These are phyloP conservation scores for Mizuhopecten yessoensis DNA, from an alignment of 1,140 invertebrate species.

Conservation along the genomic window DNA sequence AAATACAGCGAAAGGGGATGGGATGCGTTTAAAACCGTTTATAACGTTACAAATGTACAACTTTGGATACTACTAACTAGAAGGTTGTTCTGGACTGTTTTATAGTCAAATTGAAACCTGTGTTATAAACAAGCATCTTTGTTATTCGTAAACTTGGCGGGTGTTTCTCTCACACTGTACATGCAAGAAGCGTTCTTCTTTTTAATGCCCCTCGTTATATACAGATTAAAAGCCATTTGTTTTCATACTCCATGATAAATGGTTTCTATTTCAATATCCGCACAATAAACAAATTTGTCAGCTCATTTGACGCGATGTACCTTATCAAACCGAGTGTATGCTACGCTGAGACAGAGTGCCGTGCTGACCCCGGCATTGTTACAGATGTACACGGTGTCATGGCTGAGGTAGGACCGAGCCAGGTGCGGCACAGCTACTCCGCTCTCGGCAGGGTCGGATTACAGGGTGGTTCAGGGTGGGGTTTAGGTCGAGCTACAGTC, in stretches of 20 bases:
- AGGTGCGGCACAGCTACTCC: not conserved
- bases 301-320: not conserved
- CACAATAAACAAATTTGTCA: slow-evolving; percentile 19
- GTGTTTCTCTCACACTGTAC: too few relatives aligned
- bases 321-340: not conserved
- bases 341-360: not conserved
- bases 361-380: not conserved
- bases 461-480: not conserved
- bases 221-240: not conserved
- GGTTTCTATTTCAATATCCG: slow-evolving; percentile 29
- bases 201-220: not conserved
- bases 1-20: too few relatives aligned
- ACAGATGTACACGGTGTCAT: not conserved
- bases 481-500: not conserved
- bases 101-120: too few relatives aligned
- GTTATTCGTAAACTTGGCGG: too few relatives aligned
- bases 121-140: too few relatives aligned
- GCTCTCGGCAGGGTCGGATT: not conserved
- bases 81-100: too few relatives aligned
- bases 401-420: not conserved
- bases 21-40: too few relatives aligned
- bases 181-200: too few relatives aligned
- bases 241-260: not conserved
- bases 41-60: too few relatives aligned
- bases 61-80: too few relatives aligned